A percentile compares a stretch with the other conserved stretches of the same genome.
phyloP scores from a whole-genome alignment of 1,140 invertebrate species.

The Triops longicaudatus region DNA sequence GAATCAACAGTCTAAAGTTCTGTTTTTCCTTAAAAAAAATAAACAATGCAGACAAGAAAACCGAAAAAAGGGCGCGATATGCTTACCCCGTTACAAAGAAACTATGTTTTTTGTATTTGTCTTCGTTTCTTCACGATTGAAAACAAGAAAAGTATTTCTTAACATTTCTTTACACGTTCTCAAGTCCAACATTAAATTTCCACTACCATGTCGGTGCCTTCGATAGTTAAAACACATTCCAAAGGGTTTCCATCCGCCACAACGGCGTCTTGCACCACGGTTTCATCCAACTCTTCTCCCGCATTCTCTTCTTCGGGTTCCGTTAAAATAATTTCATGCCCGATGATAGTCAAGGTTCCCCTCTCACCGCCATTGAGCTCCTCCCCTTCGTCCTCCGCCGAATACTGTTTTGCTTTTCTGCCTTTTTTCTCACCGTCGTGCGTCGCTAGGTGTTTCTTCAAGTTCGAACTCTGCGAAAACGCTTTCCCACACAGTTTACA shows the following conservation, averaged over 20 bases:
- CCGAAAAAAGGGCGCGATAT: too few relatives aligned
- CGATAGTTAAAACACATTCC: background rate
- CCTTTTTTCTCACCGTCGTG: constrained; percentile 18
- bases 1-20: too few relatives aligned
- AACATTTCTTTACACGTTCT: background rate
- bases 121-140: too few relatives aligned
- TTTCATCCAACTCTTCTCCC: background rate
- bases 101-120: too few relatives aligned
- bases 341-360: background rate
- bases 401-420: background rate
- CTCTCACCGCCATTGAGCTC: background rate
- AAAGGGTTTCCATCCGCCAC: background rate
- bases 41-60: too few relatives aligned
- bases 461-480: constrained; percentile 36
- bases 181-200: background rate
- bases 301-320: background rate
- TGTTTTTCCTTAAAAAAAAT: too few relatives aligned
- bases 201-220: background rate
- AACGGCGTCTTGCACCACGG: background rate
- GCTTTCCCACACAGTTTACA: constrained; percentile 38
- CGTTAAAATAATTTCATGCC: background rate
- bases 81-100: too few relatives aligned
- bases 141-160: too few relatives aligned
- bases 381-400: constrained; percentile 13
- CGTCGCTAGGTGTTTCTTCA: constrained; percentile 34